Percentiles rank a stretch among this genome's conserved stretches.
phyloP scores from a whole-genome alignment of 2,113 vertebrate genomes.

The Nothocercus nigrocapillus region DNA sequence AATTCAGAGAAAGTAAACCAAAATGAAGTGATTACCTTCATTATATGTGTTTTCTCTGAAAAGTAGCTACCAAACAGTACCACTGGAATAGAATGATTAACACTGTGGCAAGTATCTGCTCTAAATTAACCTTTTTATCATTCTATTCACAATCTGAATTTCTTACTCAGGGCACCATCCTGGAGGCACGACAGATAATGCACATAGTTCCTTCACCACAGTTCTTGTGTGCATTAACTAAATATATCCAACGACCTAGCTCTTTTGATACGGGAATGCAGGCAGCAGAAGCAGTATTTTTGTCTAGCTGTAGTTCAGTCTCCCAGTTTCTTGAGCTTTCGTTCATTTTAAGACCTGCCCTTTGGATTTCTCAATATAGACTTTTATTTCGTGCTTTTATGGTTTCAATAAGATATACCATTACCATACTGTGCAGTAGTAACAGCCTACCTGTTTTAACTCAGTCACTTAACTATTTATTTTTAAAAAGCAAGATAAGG shows the following conservation, averaged over 20 bases:
- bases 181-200: neutral
- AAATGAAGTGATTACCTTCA: too few relatives aligned
- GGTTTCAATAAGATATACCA: neutral
- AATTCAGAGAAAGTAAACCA: neutral
- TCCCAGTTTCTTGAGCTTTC: neutral
- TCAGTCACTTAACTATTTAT: neutral
- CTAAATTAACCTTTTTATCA: neutral
- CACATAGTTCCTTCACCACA: neutral
- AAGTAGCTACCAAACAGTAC: too few relatives aligned
- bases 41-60: too few relatives aligned
- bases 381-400: neutral
- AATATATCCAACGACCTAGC: neutral
- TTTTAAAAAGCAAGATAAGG: neutral
- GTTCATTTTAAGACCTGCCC: neutral
- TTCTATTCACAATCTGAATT: too few relatives aligned
- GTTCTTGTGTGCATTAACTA: neutral
- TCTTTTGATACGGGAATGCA: neutral
- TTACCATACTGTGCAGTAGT: neutral
- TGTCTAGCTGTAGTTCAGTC: neutral
- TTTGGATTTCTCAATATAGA: neutral
- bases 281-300: neutral
- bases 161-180: neutral
- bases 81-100: too few relatives aligned
- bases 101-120: too few relatives aligned
- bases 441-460: neutral